A percentile compares a stretch with the other conserved stretches of the same genome.
phyloP scores from a whole-genome alignment of 2,888 invertebrate genomes.

The Yponomeuta malinellus region DNA sequence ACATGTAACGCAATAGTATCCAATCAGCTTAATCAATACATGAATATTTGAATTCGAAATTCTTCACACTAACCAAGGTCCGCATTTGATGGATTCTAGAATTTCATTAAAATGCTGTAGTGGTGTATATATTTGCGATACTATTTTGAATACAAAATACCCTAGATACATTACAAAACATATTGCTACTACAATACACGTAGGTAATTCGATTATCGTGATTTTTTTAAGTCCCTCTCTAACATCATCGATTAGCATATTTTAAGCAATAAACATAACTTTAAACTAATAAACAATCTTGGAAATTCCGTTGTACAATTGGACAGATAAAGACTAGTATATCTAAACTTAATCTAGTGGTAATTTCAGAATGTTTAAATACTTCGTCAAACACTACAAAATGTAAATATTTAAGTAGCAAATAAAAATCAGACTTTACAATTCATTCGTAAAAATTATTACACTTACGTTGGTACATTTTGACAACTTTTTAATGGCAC shows the following conservation, averaged over 20 bases:
- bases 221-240: neutral
- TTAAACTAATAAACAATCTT: neutral
- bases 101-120: neutral
- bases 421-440: slow-evolving; percentile 23
- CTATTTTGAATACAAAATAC: neutral
- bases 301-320: neutral
- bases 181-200: slow-evolving; percentile 1
- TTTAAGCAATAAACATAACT: neutral
- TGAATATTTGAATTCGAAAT: neutral
- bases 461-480: neutral
- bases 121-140: neutral
- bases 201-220: neutral
- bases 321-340: slow-evolving; percentile 9
- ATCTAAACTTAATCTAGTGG: slow-evolving; percentile 3
- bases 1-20: slow-evolving; percentile 3
- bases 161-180: neutral
- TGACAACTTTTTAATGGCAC: slow-evolving; percentile 19
- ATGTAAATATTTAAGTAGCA: slow-evolving; percentile 15
- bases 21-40: neutral
- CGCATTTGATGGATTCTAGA: neutral
- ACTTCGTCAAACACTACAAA: slow-evolving; percentile 3
- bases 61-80: neutral
- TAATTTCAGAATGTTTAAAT: slow-evolving; percentile 7
- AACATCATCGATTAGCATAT: neutral
- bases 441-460: slow-evolving; percentile 8